Evolutionary conservation across 2,888 invertebrate species (phyloP), one percentile per base, ranked within the genome.

Genomic region (Ferdinandea cuprea): DNA sequence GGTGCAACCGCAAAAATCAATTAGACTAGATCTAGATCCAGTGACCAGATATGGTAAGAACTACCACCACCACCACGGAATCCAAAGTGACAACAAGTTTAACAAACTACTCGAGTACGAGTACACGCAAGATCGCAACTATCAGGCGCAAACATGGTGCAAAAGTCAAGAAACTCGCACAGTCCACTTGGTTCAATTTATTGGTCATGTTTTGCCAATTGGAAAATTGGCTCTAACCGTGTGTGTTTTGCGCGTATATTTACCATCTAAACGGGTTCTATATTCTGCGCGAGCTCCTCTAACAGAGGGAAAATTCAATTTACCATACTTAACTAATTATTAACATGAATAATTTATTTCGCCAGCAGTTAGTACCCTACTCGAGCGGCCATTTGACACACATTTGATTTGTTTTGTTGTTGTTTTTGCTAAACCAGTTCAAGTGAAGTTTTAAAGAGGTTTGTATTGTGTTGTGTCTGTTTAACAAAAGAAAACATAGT

Each of bases 271-370:
- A 65, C 72, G 52, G 40, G 69, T 71, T 71, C 46, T 28, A 8
- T 25, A 11, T 8, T 21, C 1, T 9, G 28, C 3, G 37, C 11
- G 19, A 9, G 44, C 74, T 42, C 25, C 61, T 19, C 58, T 28
- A 3, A 32, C 54, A 48, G 25, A 25, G 40, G 42, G 40, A 48
- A 61, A 79, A 68, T 74, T 79, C 65, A 79, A 68, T 66, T 73
- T 73, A 79, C 65, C 73, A 56, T 68, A 74, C 79, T 79, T 63
- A 68, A 68, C 74, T 79, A 74, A 79, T 79, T 79, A 61, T 79
- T 68, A 79, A 40, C 54, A 73, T 59, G 59, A 68, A 72, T 61
- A 65, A 78, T 68, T 74, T 74, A 74, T 68, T 74, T 50, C 50
- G 21, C 28, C 15, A 44, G n/a, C n/a, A n/a, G n/a, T n/a, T n/a